phyloP scores from a whole-genome alignment of 2,113 vertebrate genomes.

The Oostethus manadensis region DNA sequence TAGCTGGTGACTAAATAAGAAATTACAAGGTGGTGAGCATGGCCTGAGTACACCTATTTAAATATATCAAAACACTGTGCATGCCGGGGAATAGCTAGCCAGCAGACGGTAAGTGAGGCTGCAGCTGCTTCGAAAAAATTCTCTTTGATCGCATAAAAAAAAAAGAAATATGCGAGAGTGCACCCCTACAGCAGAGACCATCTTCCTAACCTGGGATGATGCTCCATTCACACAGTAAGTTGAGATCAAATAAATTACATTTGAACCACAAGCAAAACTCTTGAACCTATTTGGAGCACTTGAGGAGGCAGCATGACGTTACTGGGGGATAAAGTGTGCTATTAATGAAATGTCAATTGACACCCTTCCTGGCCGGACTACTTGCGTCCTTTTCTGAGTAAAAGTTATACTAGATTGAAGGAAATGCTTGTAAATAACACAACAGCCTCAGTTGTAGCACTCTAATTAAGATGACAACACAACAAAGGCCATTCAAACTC shows the following conservation, averaged over 20 bases:
- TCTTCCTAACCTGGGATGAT: slow-evolving; percentile 2
- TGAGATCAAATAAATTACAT: no score
- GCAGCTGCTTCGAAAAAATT: slow-evolving; percentile 13
- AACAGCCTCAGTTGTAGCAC: no score
- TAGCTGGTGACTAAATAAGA: no score
- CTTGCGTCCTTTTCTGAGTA: not conserved
- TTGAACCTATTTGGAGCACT: no score
- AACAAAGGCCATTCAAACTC: no score
- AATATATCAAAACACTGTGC: not conserved
- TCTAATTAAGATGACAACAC: no score
- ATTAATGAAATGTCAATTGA: slow-evolving; percentile 27
- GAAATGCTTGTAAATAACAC: not conserved
- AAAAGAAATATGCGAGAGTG: slow-evolving; percentile 6
- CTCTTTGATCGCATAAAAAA: slow-evolving; percentile 10
- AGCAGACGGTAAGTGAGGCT: not conserved
- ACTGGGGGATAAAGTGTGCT: slow-evolving; percentile 1
- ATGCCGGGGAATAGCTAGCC: not conserved
- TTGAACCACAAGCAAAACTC: no score
- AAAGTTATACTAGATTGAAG: not conserved
- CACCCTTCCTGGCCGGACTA: not conserved
- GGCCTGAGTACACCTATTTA: not conserved
- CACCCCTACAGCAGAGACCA: not conserved
- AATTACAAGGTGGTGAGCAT: not conserved
- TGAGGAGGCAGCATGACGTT: not conserved
- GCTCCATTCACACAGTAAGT: not conserved